phyloP scores from a whole-genome alignment of 2,797 vertebrate species.

The Gymnodraco acuticeps region DNA sequence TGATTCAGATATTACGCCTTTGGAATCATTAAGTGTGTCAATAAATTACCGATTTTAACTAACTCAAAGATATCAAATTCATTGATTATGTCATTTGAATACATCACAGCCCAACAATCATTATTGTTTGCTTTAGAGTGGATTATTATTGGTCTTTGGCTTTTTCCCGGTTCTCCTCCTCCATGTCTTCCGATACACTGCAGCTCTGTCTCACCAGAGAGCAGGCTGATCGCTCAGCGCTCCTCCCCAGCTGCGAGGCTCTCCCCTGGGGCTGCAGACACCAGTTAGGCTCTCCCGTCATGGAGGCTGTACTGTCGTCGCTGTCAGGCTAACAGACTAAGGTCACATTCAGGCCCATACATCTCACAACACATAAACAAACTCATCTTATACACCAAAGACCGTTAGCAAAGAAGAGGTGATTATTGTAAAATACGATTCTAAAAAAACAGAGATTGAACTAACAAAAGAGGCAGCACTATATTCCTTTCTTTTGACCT shows the following conservation, averaged over 20 bases:
- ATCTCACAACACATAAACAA: slow-evolving; percentile 44
- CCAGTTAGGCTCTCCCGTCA: slow-evolving; percentile 61
- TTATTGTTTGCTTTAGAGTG: background rate
- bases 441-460: slow-evolving; percentile 8
- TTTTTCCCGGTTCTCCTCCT: slow-evolving; percentile 28
- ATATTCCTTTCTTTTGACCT: slow-evolving; percentile 41
- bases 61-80: no score
- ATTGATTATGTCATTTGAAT: no score
- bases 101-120: no score
- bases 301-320: slow-evolving; percentile 46
- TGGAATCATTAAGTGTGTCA: no score
- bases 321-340: slow-evolving; percentile 53
- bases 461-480: background rate
- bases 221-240: slow-evolving; percentile 39
- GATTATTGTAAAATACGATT: background rate
- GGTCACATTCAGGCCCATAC: slow-evolving; percentile 53
- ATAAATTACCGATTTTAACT: no score
- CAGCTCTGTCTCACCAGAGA: slow-evolving; percentile 41
- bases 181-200: slow-evolving; percentile 44
- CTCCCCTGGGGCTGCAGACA: slow-evolving; percentile 52
- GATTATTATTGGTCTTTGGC: slow-evolving; percentile 20
- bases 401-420: background rate
- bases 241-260: slow-evolving; percentile 53
- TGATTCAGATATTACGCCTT: no score
- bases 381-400: slow-evolving; percentile 15